A percentile compares a stretch with the other conserved stretches of the same genome.
Conservation (phyloP, 2,113 vertebrate genomes). For the Pterocles burchelli region DNA sequence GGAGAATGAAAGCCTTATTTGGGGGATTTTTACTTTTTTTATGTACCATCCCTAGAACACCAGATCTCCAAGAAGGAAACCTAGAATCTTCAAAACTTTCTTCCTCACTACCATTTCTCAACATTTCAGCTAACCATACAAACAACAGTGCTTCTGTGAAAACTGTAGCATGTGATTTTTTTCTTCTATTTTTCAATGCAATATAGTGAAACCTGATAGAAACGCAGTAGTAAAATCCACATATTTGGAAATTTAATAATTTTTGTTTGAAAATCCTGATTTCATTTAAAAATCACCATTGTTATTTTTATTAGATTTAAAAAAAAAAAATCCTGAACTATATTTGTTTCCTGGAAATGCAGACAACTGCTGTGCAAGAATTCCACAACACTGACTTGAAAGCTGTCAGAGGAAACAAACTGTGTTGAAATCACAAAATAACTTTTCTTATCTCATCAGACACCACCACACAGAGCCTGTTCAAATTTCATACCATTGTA, state of each 20-base stretch:
- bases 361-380: not conserved
- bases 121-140: not conserved
- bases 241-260: not conserved
- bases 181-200: not conserved
- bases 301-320: not conserved
- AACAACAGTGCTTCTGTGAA: not conserved
- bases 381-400: not conserved
- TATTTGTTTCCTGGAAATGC: not conserved
- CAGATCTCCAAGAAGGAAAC: not conserved
- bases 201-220: not conserved
- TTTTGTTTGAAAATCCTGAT: not conserved
- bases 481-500: not conserved
- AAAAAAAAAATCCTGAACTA: not conserved
- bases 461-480: conserved; percentile 10
- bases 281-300: not conserved
- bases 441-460: conserved; percentile 49
- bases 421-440: conserved; percentile 43
- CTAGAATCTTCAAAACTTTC: not conserved
- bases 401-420: conserved; percentile 17
- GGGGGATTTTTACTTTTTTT: not conserved
- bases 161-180: not conserved
- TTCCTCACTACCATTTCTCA: not conserved
- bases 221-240: not conserved
- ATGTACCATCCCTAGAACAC: not conserved
- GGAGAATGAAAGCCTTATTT: not conserved